A percentile compares a stretch with the other conserved stretches of the same genome.
Evolutionary conservation across 2,888 invertebrate genomes (phyloP).

Genomic region (Aspidapion aeneum): DNA sequence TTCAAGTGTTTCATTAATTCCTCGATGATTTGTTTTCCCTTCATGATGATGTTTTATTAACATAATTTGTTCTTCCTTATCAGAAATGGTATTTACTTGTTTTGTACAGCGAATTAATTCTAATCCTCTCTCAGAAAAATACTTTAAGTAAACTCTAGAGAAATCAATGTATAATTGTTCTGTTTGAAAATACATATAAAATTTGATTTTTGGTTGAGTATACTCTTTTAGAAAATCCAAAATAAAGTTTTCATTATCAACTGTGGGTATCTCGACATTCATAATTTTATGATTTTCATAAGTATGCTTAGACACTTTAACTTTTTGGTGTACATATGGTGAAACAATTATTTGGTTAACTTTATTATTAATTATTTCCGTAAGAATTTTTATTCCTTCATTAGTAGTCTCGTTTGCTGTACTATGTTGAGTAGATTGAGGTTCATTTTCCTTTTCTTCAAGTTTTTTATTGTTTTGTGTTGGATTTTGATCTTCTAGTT

Average conservation of each 20-base stretch:
- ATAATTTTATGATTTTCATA: too few relatives aligned
- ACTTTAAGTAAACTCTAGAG: background rate
- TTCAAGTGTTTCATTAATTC: slow-evolving; percentile 10
- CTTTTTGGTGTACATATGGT: too few relatives aligned
- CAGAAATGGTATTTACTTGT: slow-evolving; percentile 1
- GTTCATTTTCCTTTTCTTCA: too few relatives aligned
- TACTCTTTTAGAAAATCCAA: slow-evolving; percentile 7
- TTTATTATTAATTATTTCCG: too few relatives aligned
- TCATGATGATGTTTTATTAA: slow-evolving; percentile 12
- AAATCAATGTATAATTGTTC: slow-evolving; percentile 1
- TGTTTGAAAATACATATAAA: slow-evolving; percentile 6
- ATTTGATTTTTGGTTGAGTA: slow-evolving; percentile 1
- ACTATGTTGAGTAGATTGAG: background rate
- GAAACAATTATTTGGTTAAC: too few relatives aligned
- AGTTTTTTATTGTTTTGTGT: too few relatives aligned
- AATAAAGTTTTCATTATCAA: too few relatives aligned
- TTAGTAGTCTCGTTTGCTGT: too few relatives aligned
- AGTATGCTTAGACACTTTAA: too few relatives aligned
- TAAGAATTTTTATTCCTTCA: too few relatives aligned
- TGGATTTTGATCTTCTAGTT: too few relatives aligned
- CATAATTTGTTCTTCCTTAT: slow-evolving; percentile 10
- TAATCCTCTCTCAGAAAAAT: background rate
- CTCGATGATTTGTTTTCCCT: slow-evolving; percentile 12
- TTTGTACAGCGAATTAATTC: background rate
- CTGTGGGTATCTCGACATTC: too few relatives aligned